These are phyloP conservation scores for Dioctria rufipes DNA, from an alignment of 2,888 invertebrate species.

Conservation along the genomic window DNA sequence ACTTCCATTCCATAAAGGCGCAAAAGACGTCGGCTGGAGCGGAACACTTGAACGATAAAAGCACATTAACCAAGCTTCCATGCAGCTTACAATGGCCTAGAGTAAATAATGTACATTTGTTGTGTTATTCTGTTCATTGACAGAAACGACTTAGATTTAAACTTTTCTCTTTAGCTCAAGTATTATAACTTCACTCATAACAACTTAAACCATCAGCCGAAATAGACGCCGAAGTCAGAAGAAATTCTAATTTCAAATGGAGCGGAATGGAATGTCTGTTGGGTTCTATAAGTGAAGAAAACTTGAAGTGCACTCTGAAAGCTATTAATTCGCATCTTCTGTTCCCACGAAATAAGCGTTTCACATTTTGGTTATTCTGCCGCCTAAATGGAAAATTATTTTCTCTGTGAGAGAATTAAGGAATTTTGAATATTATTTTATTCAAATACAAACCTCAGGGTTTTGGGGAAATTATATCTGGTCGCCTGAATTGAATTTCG, in stretches of 20 bases:
- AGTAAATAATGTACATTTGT: constrained; percentile 36
- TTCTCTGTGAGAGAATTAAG: neutral
- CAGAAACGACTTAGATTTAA: constrained; percentile 43
- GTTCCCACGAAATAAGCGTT: neutral
- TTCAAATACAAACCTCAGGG: no score
- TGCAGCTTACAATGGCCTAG: neutral
- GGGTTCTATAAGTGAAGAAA: constrained; percentile 11
- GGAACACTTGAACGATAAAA: constrained; percentile 11
- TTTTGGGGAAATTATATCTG: no score
- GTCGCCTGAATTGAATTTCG: no score
- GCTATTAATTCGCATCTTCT: neutral
- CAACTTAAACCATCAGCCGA: constrained; percentile 40
- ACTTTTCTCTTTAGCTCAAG: constrained; percentile 44
- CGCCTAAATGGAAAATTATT: constrained; percentile 1
- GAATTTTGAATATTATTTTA: neutral
- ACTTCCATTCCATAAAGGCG: constrained; percentile 16
- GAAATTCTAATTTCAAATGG: constrained; percentile 46
- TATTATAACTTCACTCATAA: constrained; percentile 48
- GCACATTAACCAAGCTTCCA: constrained; percentile 21
- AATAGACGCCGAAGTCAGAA: constrained; percentile 15
- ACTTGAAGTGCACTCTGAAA: constrained; percentile 16
- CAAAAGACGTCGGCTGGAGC: constrained; percentile 9
- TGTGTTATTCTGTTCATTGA: constrained; percentile 47
- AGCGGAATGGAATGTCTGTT: constrained; percentile 16
- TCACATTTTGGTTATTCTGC: neutral